Base-by-base conservation (phyloP, 2,113 vertebrate species). In the Neoarius graeffei region DNA sequence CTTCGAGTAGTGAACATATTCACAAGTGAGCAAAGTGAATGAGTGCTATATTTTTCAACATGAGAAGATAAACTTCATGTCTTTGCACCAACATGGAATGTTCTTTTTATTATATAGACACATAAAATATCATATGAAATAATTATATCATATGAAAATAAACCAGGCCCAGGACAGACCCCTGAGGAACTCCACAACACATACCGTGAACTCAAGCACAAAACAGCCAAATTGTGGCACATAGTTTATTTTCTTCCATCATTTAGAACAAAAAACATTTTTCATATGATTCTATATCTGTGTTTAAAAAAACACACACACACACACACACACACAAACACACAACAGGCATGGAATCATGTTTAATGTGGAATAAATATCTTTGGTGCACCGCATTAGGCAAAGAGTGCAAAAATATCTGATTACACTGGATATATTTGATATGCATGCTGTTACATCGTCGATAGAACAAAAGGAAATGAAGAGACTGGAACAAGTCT, bases 401-500 rank as follows among this genome's bases (percentile, higher is more conserved):
- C 86, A 84, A 83, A 88, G 84, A 94, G 93, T 95, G 94, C 93
- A 95, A 94, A 91, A 92, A 60, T 56, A 89, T 30, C 30, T 30
- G 56, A 67, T n/a, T 90, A 88, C 57, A 80, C 48, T 1, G 56
- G 83, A 85, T 85, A 87, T 67, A 83, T 66, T 8, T 19, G 52
- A 80, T 86, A 87, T 69, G 87, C 10, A 19, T 83, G 35, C 74
- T 14, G 50, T 42, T 77, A 88, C 81, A 84, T 56, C 27, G 14
- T 71, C 13, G 48, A 90, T 83, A 88, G 35, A 85, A 56, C 35
- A 27, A 56, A 85, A 80, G 77, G 11, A 35, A 77, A 82, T 13
- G 23, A 60, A 50, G 9, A 69, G 25, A 48, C 42, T 27, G 42
- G 17, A 88, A 88, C 35, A 7, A 81, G 25, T 5, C n/a, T 60